Percentiles rank a stretch among this genome's conserved stretches.
These are phyloP conservation scores for Pluvialis apricaria DNA, from an alignment of 2,113 vertebrate species.

Conservation along the genomic window DNA sequence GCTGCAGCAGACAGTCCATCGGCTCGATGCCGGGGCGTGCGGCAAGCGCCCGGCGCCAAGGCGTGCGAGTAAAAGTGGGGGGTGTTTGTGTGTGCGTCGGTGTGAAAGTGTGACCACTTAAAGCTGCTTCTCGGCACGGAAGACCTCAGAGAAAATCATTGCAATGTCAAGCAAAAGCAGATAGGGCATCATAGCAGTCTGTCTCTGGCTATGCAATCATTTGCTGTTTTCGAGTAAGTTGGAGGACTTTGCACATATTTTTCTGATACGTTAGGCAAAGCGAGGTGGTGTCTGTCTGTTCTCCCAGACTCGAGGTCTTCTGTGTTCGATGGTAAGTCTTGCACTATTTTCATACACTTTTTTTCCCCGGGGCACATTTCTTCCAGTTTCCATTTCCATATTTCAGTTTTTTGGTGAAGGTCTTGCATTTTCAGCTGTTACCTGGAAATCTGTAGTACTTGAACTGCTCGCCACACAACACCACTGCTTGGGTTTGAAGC, in stretches of 20 bases:
- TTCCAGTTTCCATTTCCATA: slow-evolving; percentile 41
- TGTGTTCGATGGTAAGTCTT: slow-evolving; percentile 85
- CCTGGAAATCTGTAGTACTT: slow-evolving; percentile 74
- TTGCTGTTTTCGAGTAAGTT: slow-evolving; percentile 10
- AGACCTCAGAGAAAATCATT: slow-evolving; percentile 40
- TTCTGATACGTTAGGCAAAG: slow-evolving; percentile 35
- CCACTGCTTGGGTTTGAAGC: slow-evolving; percentile 42
- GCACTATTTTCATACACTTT: slow-evolving; percentile 82
- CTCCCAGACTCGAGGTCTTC: slow-evolving; percentile 76
- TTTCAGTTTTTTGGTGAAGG: slow-evolving; percentile 56
- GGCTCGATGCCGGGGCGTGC: background rate
- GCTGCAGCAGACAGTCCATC: background rate
- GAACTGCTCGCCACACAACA: slow-evolving; percentile 63
- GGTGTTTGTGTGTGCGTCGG: rapidly evolving
- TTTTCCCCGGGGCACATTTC: slow-evolving; percentile 75
- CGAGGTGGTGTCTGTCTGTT: slow-evolving; percentile 34
- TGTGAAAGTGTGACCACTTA: background rate
- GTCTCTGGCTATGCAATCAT: slow-evolving; percentile 37
- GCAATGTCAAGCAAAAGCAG: background rate
- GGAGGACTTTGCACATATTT: slow-evolving; percentile 56
- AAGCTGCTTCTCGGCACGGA: slow-evolving; percentile 66
- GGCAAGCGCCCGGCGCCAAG: background rate
- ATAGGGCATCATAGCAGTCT: slow-evolving; percentile 35
- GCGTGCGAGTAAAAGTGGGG: background rate
- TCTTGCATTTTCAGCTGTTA: slow-evolving; percentile 68